These are phyloP conservation scores for Sapajus apella DNA, from an alignment of 2,113 vertebrate species.

Conservation along the genomic window DNA sequence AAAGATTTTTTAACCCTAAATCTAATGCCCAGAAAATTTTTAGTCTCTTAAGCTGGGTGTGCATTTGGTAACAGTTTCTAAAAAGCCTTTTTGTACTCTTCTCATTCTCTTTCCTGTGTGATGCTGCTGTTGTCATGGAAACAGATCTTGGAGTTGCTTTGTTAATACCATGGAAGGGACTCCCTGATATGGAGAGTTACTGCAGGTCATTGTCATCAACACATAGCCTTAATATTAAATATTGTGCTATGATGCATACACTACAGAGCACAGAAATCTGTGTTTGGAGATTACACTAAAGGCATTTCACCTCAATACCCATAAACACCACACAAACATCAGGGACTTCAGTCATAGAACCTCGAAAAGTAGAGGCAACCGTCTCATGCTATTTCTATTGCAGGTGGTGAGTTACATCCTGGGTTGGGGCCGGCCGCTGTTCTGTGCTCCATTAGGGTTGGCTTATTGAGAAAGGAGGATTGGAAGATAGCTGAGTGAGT, in stretches of 20 bases:
- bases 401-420: not conserved
- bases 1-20: conserved; percentile 52
- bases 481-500: not conserved
- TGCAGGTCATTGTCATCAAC: conserved; percentile 9
- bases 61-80: conserved; percentile 58
- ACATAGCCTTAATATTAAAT: not conserved
- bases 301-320: not conserved
- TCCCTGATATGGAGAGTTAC: conserved; percentile 67
- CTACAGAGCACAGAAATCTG: not conserved
- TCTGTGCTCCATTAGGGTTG: not conserved
- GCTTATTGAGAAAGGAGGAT: not conserved
- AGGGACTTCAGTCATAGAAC: not conserved
- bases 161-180: conserved; percentile 60
- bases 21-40: conserved; percentile 46
- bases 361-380: not conserved
- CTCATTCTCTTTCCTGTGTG: conserved; percentile 66
- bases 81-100: conserved; percentile 65
- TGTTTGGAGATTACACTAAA: not conserved
- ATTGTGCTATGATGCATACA: not conserved
- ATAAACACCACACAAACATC: not conserved
- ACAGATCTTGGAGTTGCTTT: conserved; percentile 73
- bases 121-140: conserved; percentile 79
- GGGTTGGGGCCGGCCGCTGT: not conserved
- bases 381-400: fast-evolving
- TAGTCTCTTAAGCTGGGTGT: conserved; percentile 43